Evolutionary conservation across 1,140 invertebrate genomes (phyloP), one percentile per base, ranked within the genome.

Genomic region (Chironomus tepperi): DNA sequence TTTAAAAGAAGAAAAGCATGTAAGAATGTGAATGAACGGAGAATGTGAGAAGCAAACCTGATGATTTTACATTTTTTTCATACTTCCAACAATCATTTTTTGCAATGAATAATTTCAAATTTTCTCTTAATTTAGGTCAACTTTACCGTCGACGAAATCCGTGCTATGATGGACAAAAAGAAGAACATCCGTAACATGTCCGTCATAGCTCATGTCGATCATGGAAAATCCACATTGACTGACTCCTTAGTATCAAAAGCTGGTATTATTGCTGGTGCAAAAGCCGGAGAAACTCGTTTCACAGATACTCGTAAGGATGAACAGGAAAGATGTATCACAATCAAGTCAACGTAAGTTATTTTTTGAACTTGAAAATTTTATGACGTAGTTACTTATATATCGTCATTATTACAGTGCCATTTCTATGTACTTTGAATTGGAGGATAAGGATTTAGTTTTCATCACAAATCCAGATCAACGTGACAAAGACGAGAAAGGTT

Each of bases 111-210:
- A 34, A 34, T 34, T 34, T 34, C 24, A 34, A 34, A 34, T 34
- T 34, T 34, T 34, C 16, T 18, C 19, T 57, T 12, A 57, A 87
- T 87, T 64, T 81, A 98, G 98, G 98, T 99, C 89, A 99, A 99
- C 91, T 99, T 99, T 85, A 99, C 98, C 74, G 94, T 99, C 87
- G 97, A 99, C 88, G 96, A 99, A 88, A 99, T 99, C 88, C 94
- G 98, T 88, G 86, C 80, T 83, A 95, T 99, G 91, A 99, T 99
- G 98, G 97, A 99, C 93, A 96, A 96, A 83, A 99, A 99, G 88
- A 88, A 88, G 86, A 99, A 99, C 83, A 99, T 99, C 85, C 91
- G 98, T 83, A 99, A 99, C 87, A 99, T 99, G 98, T 99, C 98
- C 83, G 98, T 99, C 84, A 99, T 99, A 85, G 98, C 98, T 79